phyloP scores from a whole-genome alignment of 2,113 vertebrate genomes.

The Scartelaos histophorus region DNA sequence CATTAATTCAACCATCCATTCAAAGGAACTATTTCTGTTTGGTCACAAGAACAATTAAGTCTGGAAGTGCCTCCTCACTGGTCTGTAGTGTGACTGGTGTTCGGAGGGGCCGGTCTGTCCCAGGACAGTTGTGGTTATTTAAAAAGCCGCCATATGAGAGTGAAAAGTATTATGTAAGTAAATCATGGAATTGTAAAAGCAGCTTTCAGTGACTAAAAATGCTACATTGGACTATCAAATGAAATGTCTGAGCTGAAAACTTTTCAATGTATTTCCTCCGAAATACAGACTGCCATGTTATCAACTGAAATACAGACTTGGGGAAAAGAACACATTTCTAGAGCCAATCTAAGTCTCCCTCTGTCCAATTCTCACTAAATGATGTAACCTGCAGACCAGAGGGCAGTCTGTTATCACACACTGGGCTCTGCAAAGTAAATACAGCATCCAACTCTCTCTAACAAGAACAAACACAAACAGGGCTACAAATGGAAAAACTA shows the following conservation, averaged over 20 bases:
- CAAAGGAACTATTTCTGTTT: not conserved
- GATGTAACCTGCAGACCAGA: slow-evolving; percentile 25
- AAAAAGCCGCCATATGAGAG: not conserved
- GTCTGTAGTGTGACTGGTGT: not conserved
- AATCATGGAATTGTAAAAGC: too few species aligned
- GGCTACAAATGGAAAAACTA: not conserved
- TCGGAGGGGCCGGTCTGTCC: not conserved
- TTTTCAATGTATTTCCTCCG: not conserved
- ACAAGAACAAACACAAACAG: slow-evolving; percentile 4
- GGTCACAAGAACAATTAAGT: not conserved
- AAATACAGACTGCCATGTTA: not conserved
- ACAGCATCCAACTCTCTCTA: slow-evolving; percentile 17
- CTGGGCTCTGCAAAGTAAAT: slow-evolving; percentile 14
- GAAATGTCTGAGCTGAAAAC: not conserved
- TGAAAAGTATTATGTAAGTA: not conserved
- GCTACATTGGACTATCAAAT: not conserved
- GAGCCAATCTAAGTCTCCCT: slow-evolving; percentile 25
- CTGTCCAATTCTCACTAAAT: slow-evolving; percentile 24
- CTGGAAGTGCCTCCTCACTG: not conserved
- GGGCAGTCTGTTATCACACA: slow-evolving; percentile 22
- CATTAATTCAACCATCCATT: not conserved
- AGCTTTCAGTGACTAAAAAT: not conserved
- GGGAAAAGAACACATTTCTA: not conserved
- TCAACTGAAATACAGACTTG: not conserved
- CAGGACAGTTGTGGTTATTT: not conserved